Evolutionary conservation across 2,797 vertebrate genomes (phyloP).

Genomic region (Ceyx erithaca): DNA sequence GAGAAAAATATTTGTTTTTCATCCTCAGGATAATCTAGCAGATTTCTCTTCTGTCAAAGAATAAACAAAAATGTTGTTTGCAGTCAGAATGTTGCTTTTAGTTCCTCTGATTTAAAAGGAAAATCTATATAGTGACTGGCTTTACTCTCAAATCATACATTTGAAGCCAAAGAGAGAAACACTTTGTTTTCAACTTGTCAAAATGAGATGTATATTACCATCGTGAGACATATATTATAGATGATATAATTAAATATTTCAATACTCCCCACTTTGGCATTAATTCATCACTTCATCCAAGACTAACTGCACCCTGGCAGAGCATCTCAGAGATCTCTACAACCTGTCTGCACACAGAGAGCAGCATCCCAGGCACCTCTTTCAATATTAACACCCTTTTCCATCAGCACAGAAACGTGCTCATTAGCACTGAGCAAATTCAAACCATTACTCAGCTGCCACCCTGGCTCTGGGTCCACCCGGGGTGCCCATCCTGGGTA

Average conservation of each 20-base stretch:
- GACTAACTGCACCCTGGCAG: not conserved
- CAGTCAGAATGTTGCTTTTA: not conserved
- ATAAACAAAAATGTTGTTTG: not conserved
- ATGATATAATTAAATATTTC: not conserved
- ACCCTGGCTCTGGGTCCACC: fast-evolving
- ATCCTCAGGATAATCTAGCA: not conserved
- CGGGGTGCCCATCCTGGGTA: not conserved
- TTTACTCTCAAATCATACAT: not conserved
- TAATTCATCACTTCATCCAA: not conserved
- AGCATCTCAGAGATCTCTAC: not conserved
- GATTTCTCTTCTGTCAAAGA: not conserved
- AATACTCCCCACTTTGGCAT: not conserved
- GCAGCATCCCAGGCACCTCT: not conserved
- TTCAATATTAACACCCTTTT: not conserved
- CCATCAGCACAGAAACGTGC: not conserved
- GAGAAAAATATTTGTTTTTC: not conserved
- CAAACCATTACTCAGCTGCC: not conserved
- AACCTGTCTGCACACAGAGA: not conserved
- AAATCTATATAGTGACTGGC: not conserved
- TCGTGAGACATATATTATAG: not conserved
- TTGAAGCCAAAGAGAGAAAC: not conserved
- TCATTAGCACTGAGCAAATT: not conserved
- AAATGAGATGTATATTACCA: not conserved
- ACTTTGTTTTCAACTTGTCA: not conserved
- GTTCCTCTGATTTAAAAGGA: not conserved